Conservation (phyloP, 2,113 vertebrate genomes). For the Synchiropus splendidus region DNA sequence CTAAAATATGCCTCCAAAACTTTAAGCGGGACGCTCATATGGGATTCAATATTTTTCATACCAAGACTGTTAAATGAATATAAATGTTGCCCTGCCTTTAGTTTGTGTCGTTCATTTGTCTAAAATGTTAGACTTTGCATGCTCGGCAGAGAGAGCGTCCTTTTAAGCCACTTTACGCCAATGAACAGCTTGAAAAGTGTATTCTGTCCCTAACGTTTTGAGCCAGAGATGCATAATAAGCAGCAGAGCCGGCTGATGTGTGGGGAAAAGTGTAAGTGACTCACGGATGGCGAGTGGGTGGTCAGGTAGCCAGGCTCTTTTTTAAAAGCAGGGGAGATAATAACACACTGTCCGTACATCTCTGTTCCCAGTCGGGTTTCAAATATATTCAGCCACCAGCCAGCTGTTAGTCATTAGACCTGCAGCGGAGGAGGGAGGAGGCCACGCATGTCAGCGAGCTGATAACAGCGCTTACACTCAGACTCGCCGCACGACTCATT, state of each 20-base stretch:
- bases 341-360: constrained; percentile 45
- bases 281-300: constrained; percentile 56
- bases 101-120: too few relatives aligned
- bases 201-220: constrained; percentile 9
- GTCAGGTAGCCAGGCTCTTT: constrained; percentile 44
- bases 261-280: constrained; percentile 28
- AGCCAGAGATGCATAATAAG: constrained; percentile 31
- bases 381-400: constrained; percentile 42
- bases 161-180: too few relatives aligned
- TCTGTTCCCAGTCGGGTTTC: constrained; percentile 43
- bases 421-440: constrained; percentile 21
- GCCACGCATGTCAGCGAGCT: constrained; percentile 37
- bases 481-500: too few relatives aligned
- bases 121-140: too few relatives aligned
- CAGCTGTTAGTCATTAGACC: constrained; percentile 57
- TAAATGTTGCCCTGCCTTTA: too few relatives aligned
- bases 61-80: too few relatives aligned
- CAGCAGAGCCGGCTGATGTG: constrained; percentile 8
- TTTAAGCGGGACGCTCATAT: too few relatives aligned
- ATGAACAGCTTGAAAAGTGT: background rate
- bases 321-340: constrained; percentile 46
- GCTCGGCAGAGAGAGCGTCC: too few relatives aligned
- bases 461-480: constrained; percentile 26
- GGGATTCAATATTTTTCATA: too few relatives aligned
- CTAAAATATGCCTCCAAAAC: too few relatives aligned